These are phyloP conservation scores for Callimorpha dominula DNA, from an alignment of 2,888 invertebrate species.

Conservation along the genomic window DNA sequence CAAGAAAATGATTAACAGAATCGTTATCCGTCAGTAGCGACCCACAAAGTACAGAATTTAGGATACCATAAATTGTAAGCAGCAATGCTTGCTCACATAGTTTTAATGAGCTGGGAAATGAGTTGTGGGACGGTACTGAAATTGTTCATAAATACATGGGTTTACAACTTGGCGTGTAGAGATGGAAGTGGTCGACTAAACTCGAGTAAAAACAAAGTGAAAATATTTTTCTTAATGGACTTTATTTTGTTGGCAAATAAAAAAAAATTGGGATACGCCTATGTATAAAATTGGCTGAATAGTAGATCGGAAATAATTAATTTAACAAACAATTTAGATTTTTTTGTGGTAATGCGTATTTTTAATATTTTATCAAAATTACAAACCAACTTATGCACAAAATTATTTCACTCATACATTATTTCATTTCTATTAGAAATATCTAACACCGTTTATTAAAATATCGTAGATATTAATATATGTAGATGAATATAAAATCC, in stretches of 20 bases:
- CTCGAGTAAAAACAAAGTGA: neutral
- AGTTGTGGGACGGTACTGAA: conserved; percentile 18
- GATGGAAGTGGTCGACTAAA: neutral
- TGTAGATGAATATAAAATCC: neutral
- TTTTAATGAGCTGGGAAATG: conserved; percentile 42
- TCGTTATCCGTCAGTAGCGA: neutral
- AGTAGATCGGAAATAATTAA: no score
- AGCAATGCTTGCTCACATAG: conserved; percentile 25
- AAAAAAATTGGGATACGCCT: neutral
- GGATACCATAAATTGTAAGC: conserved; percentile 33
- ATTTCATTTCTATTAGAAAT: no score
- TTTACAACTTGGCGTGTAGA: conserved; percentile 12
- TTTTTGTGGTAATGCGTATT: no score
- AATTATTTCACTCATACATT: no score
- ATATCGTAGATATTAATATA: neutral
- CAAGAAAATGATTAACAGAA: conserved; percentile 2
- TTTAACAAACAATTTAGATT: no score
- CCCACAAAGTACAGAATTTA: conserved; percentile 22
- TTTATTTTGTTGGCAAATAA: neutral
- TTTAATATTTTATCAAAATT: no score
- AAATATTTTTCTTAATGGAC: neutral
- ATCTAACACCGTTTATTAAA: neutral
- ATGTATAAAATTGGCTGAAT: no score
- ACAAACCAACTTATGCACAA: no score
- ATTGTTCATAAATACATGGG: conserved; percentile 26